Evolutionary conservation across 2,888 invertebrate genomes (phyloP), one percentile per base, ranked within the genome.

Genomic region (Chelonus formosanus): DNA sequence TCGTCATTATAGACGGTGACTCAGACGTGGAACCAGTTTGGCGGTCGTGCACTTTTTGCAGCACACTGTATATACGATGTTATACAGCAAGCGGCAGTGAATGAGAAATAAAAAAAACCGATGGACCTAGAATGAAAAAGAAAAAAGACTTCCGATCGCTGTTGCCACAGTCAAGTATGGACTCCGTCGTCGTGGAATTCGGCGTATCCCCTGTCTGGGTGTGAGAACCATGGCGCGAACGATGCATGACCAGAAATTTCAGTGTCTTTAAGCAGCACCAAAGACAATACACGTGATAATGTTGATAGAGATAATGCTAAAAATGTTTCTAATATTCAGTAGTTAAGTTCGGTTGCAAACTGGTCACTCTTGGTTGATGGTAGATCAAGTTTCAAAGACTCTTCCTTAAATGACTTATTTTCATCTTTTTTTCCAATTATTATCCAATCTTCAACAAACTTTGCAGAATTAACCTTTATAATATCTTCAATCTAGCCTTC

Each of bases 1-100:
- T 75, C 81, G 76, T 81, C 81, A 82, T 81, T 82, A 82, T 78
- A 76, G 76, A 79, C 77, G 78, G 79, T 82, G 81, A 82, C 81
- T 82, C 81, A 82, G 77, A 71, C 73, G 71, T 58, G 54, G 79
- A 81, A 82, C 81, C 82, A 78, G 81, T 82, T 82, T 82, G 74
- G 76, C 75, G 73, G 66, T 67, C 71, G 70, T 69, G 47, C 50
- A 40, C 50, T 62, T 62, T 54, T 65, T 65, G 72, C 73, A 75
- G 71, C 72, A 71, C 75, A 74, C 76, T 75, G 72, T 75, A 73
- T 72, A 73, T 77, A 74, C 67, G 71, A 70, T 68, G 69, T 67
- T 67, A 67, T 60, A 67, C 65, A 52, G 45, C 43, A 47, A 65
- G 36, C 44, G 63, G 59, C 59, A 55, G 67, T 61, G 48, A 67